phyloP scores from a whole-genome alignment of 92 coral and sea anemone genomes.

The Zoanthus sansibaricus region DNA sequence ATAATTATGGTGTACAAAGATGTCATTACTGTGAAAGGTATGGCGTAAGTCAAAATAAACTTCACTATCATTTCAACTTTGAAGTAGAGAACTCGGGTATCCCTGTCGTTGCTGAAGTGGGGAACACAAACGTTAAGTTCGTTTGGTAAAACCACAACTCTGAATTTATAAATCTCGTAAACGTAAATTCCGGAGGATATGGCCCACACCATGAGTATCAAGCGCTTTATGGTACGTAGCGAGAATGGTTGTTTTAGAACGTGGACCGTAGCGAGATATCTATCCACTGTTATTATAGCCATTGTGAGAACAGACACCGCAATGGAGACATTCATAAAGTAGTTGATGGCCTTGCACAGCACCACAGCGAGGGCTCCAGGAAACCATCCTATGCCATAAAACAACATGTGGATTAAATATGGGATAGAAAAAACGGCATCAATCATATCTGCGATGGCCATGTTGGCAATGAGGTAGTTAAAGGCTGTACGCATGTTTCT shows the following conservation, averaged over 20 bases:
- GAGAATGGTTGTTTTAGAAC: conserved; percentile 12
- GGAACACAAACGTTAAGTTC: neutral
- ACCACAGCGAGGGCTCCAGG: conserved; percentile 19
- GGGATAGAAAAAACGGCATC: conserved; percentile 37
- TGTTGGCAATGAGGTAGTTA: conserved; percentile 45
- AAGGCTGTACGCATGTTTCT: conserved; percentile 39
- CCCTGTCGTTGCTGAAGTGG: neutral
- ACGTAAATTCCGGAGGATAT: conserved; percentile 4
- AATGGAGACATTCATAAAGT: conserved; percentile 24
- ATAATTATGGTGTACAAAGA: conserved; percentile 66
- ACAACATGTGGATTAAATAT: neutral
- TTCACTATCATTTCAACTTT: conserved; percentile 46
- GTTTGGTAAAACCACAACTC: neutral
- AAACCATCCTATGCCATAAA: neutral
- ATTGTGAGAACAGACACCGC: conserved; percentile 26
- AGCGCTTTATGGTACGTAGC: conserved; percentile 26
- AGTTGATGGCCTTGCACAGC: conserved; percentile 15
- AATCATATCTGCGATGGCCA: conserved; percentile 32
- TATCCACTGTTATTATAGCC: conserved; percentile 38
- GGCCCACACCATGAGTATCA: neutral
- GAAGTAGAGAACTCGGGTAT: neutral
- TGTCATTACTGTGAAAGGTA: conserved; percentile 75
- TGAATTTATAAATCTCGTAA: conserved; percentile 23
- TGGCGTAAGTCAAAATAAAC: conserved; percentile 61
- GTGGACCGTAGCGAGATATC: conserved; percentile 33